Percentiles rank a stretch among this genome's conserved stretches.
phyloP scores from a whole-genome alignment of 2,797 vertebrate genomes.

The Gorsachius magnificus region DNA sequence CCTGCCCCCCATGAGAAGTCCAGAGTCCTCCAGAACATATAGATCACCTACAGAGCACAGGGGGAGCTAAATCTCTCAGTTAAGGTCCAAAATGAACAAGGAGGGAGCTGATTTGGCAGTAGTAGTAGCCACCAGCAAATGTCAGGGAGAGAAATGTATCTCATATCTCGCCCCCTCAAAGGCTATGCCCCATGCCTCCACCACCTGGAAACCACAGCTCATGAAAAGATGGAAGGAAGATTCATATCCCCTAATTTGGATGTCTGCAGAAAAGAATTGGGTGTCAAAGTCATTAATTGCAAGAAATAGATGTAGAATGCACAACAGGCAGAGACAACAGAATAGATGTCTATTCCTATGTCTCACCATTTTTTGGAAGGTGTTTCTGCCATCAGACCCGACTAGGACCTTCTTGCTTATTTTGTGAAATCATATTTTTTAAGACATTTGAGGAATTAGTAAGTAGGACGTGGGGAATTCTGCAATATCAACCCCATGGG shows the following conservation, averaged over 20 bases:
- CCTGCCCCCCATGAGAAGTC: background rate
- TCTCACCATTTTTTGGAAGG: background rate
- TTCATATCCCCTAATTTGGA: background rate
- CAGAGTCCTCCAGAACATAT: background rate
- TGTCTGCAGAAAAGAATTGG: background rate
- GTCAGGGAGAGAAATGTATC: background rate
- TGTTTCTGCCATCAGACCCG: background rate
- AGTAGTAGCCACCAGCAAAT: background rate
- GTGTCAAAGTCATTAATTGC: background rate
- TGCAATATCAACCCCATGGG: background rate
- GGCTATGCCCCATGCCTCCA: background rate
- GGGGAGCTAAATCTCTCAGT: background rate
- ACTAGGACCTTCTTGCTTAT: background rate
- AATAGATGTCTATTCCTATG: background rate
- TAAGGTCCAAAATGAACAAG: background rate
- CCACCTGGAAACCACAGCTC: background rate
- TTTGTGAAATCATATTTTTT: background rate
- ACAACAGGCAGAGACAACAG: background rate
- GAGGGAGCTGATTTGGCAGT: background rate
- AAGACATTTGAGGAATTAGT: background rate
- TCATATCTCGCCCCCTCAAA: background rate
- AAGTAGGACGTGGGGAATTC: background rate
- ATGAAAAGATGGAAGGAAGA: background rate
- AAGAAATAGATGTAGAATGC: background rate
- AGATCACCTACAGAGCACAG: background rate